Evolutionary conservation across 2,113 vertebrate species (phyloP).

Genomic region (Siniperca knerii): DNA sequence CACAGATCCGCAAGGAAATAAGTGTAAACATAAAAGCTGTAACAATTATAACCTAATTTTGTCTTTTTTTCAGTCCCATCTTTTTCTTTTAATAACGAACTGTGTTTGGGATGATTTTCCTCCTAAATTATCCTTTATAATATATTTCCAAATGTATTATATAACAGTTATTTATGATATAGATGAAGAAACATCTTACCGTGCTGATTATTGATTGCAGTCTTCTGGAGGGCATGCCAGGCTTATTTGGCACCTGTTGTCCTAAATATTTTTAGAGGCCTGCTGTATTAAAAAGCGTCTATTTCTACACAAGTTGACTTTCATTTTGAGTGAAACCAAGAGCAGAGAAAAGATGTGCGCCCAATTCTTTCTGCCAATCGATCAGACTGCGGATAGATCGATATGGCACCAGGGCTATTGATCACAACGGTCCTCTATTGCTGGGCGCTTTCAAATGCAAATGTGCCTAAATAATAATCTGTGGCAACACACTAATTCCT

Average conservation of each 20-base stretch:
- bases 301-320: slow-evolving; percentile 39
- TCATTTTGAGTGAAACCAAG: slow-evolving; percentile 61
- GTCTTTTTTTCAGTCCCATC: neutral
- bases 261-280: slow-evolving; percentile 37
- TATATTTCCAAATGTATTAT: neutral
- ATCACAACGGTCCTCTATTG: slow-evolving; percentile 81
- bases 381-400: slow-evolving; percentile 84
- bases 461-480: slow-evolving; percentile 83
- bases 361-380: slow-evolving; percentile 79
- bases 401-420: slow-evolving; percentile 82
- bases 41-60: neutral
- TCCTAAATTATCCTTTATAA: neutral
- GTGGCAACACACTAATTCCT: slow-evolving; percentile 82
- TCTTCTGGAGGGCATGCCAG: neutral
- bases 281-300: neutral
- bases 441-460: slow-evolving; percentile 81
- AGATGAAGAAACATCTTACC: slow-evolving; percentile 1
- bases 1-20: slow-evolving; percentile 1
- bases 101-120: neutral
- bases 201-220: slow-evolving; percentile 31
- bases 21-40: neutral
- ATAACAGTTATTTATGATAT: neutral
- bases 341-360: slow-evolving; percentile 63
- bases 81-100: neutral
- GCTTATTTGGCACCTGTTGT: slow-evolving; percentile 69